Base-by-base conservation (phyloP, 2,797 vertebrate species). In the Poecilia wingei region DNA sequence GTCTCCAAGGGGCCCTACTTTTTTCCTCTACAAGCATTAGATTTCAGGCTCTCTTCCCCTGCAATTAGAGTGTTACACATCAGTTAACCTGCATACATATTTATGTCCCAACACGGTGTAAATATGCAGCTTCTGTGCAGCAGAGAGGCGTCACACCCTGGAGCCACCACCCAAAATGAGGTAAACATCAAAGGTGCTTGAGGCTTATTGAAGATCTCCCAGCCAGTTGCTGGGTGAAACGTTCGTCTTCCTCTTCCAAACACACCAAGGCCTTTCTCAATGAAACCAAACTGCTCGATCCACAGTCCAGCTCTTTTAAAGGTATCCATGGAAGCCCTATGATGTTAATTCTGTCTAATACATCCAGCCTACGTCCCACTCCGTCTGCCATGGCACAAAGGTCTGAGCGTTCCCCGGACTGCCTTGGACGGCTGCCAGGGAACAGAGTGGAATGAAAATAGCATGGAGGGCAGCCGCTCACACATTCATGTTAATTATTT, bases 71-170 rank as follows among this genome's bases (percentile, higher is more conserved):
- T 76, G 86, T 72, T 83, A 79, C 87, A 87, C 91, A 92, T 90
- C 87, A 89, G 85, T 94, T 94, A 93, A 90, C 91, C 86, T 79
- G 79, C 92, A 93, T 92, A 82, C 92, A 94, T 95, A 94, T 95
- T 95, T 91, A 95, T 93, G 78, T 73, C 76, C 80, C 75, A 83
- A 91, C 90, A 88, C 66, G 64, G 85, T 79, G 85, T 81, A 77
- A 78, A 79, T 84, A 87, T 81, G 89, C 83, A 79, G 80, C 76
- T 71, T 86, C 18, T 69, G 33, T 28, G 45, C 36, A 16, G 39
- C n/a, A 68, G 59, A 51, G 43, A 57, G 82, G 70, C 77, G 33
- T 79, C 71, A 75, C 77, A 79, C 69, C 81, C 79, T 70, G 73
- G 80, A 82, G 82, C 59, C 70, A 51, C 77, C 72, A 78, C 45